These are phyloP conservation scores for Melanotaenia pygmaea DNA, from an alignment of 2,797 vertebrate species.

Conservation along the genomic window DNA sequence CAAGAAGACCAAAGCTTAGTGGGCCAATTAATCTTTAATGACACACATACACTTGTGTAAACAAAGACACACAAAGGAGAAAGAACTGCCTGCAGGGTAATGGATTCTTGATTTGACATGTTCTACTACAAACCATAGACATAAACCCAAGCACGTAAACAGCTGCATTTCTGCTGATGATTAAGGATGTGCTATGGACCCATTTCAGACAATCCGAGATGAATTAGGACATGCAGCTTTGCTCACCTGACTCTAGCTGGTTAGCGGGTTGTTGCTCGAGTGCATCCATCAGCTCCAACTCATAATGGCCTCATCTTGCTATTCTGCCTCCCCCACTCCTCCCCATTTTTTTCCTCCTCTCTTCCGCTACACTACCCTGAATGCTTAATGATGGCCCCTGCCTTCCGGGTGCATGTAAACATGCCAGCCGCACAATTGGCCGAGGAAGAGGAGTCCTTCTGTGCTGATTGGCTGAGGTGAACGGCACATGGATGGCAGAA, in stretches of 20 bases:
- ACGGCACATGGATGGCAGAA: conserved; percentile 61
- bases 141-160: neutral
- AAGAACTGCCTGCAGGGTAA: conserved; percentile 13
- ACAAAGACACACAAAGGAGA: conserved; percentile 13
- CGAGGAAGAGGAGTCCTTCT: conserved; percentile 44
- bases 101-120: conserved; percentile 8
- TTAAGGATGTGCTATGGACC: conserved; percentile 5
- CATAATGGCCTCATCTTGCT: conserved; percentile 69
- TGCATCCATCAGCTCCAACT: conserved; percentile 69
- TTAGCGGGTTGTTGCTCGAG: conserved; percentile 52
- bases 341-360: conserved; percentile 31
- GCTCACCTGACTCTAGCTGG: conserved; percentile 63
- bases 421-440: conserved; percentile 73
- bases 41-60: neutral
- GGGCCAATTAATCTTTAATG: conserved; percentile 67
- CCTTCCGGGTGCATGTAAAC: conserved; percentile 78
- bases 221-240: conserved; percentile 35
- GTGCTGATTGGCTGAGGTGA: conserved; percentile 63
- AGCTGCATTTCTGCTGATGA: conserved; percentile 7
- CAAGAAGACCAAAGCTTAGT: conserved; percentile 50
- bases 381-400: conserved; percentile 76
- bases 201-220: conserved; percentile 13
- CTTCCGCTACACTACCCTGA: conserved; percentile 79
- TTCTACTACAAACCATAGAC: neutral
- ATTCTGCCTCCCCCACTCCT: conserved; percentile 39